Base-by-base conservation (phyloP, 1,140 invertebrate species). In the Apis laboriosa region DNA sequence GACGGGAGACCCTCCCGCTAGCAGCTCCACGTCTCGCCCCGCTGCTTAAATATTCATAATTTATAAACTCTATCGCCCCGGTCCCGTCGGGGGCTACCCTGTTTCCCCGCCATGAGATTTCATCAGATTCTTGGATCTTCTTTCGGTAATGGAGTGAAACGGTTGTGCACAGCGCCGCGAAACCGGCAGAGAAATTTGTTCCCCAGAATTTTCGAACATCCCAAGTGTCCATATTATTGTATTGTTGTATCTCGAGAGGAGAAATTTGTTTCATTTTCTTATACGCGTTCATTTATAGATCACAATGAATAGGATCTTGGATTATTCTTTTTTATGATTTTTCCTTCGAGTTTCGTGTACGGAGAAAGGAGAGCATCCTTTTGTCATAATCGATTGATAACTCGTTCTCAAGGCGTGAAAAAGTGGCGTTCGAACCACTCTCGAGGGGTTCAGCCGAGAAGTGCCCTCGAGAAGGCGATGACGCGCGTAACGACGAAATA, bases 1-100 rank as follows among this genome's bases (percentile, higher is more conserved):
- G 34, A 43, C 34, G 34, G 5, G 34, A 43, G 2, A 43, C 34
- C 34, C 34, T 43, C 5, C 34, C 5, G 0, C 5, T 43, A 66
- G 15, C 5, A 9, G 34, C 51, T 77, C n/a, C 63, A 34, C 24
- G 34, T 49, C 79, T 60, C 17, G 17, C 53, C n/a, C 68, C 64
- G 2, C 51, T 56, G 64, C 72, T 88, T 81, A 88, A 88, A 88
- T 88, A 88, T 88, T 88, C 86, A 88, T 88, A 88, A 88, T 88
- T 88, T 88, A 88, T 88, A 88, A 88, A 88, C 87, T 88, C 80
- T 74, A 60, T 34, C 60, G 73, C 61, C 51, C 34, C 28, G 53
- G 28, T 58, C 81, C 77, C 81, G 72, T 64, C 58, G 77, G 77
- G 56, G 58, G 83, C 63, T 86, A 75, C 28, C 60, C 70, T 81